Conservation (phyloP, 2,797 vertebrate species). For the Knipowitschia caucasica region DNA sequence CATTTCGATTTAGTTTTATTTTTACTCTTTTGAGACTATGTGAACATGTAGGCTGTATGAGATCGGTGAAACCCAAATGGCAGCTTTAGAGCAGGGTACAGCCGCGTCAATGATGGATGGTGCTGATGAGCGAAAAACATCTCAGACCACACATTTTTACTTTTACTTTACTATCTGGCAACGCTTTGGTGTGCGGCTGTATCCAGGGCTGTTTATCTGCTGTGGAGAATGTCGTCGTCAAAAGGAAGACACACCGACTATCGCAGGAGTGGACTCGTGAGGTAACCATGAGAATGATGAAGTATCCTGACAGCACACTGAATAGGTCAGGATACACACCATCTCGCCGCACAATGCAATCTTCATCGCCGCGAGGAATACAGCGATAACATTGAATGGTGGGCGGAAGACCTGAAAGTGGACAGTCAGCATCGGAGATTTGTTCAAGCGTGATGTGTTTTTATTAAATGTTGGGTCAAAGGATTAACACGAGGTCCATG, state of each 20-base stretch:
- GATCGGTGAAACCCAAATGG: constrained; percentile 12
- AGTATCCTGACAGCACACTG: constrained; percentile 56
- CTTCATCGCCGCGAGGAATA: constrained; percentile 60
- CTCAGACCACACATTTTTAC: constrained; percentile 20
- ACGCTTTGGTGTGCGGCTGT: constrained; percentile 19
- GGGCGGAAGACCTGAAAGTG: constrained; percentile 45
- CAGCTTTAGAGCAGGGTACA: constrained; percentile 14
- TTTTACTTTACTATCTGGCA: constrained; percentile 8
- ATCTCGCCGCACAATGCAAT: constrained; percentile 51
- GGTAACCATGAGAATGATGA: constrained; percentile 58
- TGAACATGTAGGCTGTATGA: constrained; percentile 1
- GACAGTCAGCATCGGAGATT: constrained; percentile 55
- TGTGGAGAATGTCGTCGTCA: constrained; percentile 32
- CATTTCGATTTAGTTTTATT: no score
- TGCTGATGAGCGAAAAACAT: constrained; percentile 36
- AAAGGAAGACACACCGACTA: constrained; percentile 34
- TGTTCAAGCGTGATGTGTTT: constrained; percentile 40
- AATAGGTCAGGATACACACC: constrained; percentile 53
- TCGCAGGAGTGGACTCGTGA: constrained; percentile 40
- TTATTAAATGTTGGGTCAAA: constrained; percentile 13
- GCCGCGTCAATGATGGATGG: constrained; percentile 42
- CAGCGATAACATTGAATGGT: constrained; percentile 59
- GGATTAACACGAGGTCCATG: constrained; percentile 30
- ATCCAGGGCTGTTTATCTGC: constrained; percentile 40
- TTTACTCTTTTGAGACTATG: constrained; percentile 9